phyloP scores from a whole-genome alignment of 2,888 invertebrate species.

The Dryobotodes eremita region DNA sequence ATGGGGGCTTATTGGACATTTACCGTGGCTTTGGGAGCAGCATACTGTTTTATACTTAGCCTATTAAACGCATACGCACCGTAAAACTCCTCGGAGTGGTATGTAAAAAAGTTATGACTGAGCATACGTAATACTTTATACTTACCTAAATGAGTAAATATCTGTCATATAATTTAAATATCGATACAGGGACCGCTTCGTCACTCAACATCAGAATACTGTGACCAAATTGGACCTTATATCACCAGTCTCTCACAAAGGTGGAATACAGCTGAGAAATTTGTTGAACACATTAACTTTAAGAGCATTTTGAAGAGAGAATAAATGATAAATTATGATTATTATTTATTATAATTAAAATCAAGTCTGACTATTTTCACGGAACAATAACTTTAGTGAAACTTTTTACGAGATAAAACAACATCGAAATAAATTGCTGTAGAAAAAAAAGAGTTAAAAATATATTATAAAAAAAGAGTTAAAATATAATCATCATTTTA shows the following conservation, averaged over 20 bases:
- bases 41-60: conserved; percentile 62
- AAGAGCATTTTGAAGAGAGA: too few relatives aligned
- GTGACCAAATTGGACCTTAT: too few relatives aligned
- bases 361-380: background rate
- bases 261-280: too few relatives aligned
- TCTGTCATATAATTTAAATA: conserved; percentile 30
- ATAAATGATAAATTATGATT: too few relatives aligned
- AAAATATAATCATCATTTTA: too few relatives aligned
- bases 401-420: background rate
- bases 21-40: conserved; percentile 52
- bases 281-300: too few relatives aligned
- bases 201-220: background rate
- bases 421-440: background rate
- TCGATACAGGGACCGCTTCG: background rate
- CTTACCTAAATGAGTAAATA: conserved; percentile 18
- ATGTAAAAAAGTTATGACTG: conserved; percentile 63
- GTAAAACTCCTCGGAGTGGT: conserved; percentile 50
- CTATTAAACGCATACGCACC: conserved; percentile 59
- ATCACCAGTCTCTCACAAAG: too few relatives aligned
- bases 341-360: too few relatives aligned
- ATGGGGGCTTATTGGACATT: conserved; percentile 65
- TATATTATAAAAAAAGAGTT: too few relatives aligned
- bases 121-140: conserved; percentile 19
- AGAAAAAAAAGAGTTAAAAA: background rate
- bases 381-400: background rate